A percentile compares a stretch with the other conserved stretches of the same genome.
Evolutionary conservation across 2,888 invertebrate species (phyloP).

Genomic region (Bellardia bayeri): DNA sequence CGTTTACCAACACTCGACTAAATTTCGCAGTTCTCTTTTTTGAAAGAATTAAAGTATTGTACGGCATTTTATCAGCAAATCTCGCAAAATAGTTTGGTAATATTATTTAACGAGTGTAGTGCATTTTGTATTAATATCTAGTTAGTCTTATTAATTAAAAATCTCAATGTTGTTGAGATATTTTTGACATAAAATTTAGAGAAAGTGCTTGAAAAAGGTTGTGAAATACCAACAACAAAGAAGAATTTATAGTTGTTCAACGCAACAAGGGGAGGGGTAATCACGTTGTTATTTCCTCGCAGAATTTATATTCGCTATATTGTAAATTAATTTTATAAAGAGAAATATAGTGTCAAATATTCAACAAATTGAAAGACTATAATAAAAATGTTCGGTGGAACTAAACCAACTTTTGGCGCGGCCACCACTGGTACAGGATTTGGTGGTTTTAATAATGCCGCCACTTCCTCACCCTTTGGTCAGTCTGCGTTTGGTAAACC

Average conservation of each 20-base stretch:
- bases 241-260: background rate
- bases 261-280: slow-evolving; percentile 19
- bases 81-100: background rate
- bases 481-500: slow-evolving; percentile 86
- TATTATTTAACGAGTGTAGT: background rate
- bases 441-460: slow-evolving; percentile 80
- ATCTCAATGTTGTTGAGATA: background rate
- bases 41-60: slow-evolving; percentile 8
- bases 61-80: slow-evolving; percentile 22
- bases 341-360: slow-evolving; percentile 9
- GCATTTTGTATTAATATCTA: slow-evolving; percentile 11
- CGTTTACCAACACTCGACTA: slow-evolving; percentile 52
- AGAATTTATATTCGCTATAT: background rate
- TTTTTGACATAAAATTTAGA: background rate
- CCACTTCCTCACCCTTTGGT: slow-evolving; percentile 84
- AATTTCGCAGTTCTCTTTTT: slow-evolving; percentile 49
- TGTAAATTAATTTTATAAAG: background rate
- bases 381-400: slow-evolving; percentile 81
- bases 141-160: background rate
- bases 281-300: slow-evolving; percentile 51
- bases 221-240: slow-evolving; percentile 57
- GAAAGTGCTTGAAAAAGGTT: slow-evolving; percentile 29
- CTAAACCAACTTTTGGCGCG: slow-evolving; percentile 85
- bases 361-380: slow-evolving; percentile 18
- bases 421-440: slow-evolving; percentile 80